Evolutionary conservation across 2,113 vertebrate species (phyloP).

Genomic region (Phyllopteryx taeniolatus): DNA sequence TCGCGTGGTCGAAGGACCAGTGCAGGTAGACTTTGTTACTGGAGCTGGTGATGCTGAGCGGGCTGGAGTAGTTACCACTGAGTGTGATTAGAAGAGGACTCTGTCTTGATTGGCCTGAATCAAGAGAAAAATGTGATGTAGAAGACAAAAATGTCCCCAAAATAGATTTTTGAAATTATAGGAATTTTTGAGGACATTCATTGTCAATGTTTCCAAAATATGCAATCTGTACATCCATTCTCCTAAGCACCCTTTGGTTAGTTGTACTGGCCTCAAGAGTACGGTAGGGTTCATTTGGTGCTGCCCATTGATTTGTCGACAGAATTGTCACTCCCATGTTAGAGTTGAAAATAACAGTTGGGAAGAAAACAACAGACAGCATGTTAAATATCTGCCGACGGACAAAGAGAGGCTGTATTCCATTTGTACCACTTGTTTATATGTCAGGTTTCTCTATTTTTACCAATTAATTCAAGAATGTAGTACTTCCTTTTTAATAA

Average conservation of each 20-base stretch:
- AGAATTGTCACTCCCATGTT: too few species aligned
- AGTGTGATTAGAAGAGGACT: conserved; percentile 88
- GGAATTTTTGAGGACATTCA: too few species aligned
- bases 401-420: too few species aligned
- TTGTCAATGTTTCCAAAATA: too few species aligned
- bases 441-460: background rate
- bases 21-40: conserved; percentile 89
- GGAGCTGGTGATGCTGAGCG: conserved; percentile 87
- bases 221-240: too few species aligned
- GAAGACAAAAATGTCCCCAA: background rate
- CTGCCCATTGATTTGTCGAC: background rate
- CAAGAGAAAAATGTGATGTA: background rate
- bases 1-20: conserved; percentile 95
- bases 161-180: background rate
- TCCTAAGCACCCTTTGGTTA: too few species aligned
- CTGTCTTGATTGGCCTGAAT: conserved; percentile 87
- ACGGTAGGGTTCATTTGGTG: background rate
- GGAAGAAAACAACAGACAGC: too few species aligned
- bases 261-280: background rate
- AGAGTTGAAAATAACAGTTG: too few species aligned
- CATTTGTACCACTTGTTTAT: background rate
- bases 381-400: too few species aligned
- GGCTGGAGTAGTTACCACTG: conserved; percentile 93
- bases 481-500: too few species aligned
- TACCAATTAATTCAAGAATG: background rate